phyloP scores from a whole-genome alignment of 2,888 invertebrate species.

The Limenitis camilla region DNA sequence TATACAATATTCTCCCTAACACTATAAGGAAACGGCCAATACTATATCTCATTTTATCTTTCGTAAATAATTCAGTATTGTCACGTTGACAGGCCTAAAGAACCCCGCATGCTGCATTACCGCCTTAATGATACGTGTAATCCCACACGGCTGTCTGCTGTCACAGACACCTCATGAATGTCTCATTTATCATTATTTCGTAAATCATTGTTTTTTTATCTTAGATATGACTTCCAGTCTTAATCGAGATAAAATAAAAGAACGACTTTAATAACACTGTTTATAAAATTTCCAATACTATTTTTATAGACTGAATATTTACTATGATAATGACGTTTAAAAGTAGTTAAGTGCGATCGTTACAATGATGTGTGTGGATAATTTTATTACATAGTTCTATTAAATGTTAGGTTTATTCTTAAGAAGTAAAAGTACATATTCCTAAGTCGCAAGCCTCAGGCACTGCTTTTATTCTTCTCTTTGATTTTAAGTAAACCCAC shows the following conservation, averaged over 20 bases:
- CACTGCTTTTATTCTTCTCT: no score
- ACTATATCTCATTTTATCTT: conserved; percentile 9
- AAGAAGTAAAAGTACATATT: no score
- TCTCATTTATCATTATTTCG: conserved; percentile 58
- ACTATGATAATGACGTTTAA: no score
- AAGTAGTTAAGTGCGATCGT: no score
- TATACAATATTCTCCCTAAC: no score
- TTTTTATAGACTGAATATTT: no score
- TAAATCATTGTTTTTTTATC: conserved; percentile 21
- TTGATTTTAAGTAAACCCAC: no score
- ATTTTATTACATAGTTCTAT: no score
- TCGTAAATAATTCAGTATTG: conserved; percentile 31
- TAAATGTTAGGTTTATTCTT: no score
- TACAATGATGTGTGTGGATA: no score
- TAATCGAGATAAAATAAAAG: neutral
- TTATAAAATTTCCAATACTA: no score
- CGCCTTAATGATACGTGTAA: conserved; percentile 60
- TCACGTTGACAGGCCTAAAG: conserved; percentile 28
- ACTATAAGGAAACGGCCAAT: conserved; percentile 3
- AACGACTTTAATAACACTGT: no score
- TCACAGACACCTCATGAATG: conserved; percentile 62
- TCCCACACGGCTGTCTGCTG: conserved; percentile 39
- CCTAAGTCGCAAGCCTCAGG: neutral
- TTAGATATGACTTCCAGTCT: neutral
- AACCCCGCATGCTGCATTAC: conserved; percentile 50